Conservation (phyloP, 2,888 invertebrate species). For the Xylophagus ater region DNA sequence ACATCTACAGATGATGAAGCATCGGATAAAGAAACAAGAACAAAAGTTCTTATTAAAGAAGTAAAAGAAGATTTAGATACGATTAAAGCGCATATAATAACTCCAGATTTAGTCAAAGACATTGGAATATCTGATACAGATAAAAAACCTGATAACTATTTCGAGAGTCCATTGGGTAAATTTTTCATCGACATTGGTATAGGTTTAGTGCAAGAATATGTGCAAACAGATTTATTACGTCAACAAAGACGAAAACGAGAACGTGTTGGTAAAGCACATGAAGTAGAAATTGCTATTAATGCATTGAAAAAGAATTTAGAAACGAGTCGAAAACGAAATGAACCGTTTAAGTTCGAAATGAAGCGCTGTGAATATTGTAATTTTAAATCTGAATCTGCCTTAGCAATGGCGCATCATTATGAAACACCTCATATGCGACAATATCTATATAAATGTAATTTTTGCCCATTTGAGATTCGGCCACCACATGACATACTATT, state of each 20-base stretch:
- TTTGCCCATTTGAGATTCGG: constrained; percentile 68
- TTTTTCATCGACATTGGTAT: constrained; percentile 87
- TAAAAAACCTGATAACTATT: constrained; percentile 47
- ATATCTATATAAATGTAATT: constrained; percentile 74
- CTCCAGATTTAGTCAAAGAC: constrained; percentile 34
- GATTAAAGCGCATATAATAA: constrained; percentile 39
- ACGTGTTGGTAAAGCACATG: constrained; percentile 45
- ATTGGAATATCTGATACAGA: constrained; percentile 22
- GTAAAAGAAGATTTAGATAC: constrained; percentile 45
- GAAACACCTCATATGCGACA: constrained; percentile 88
- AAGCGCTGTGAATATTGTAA: constrained; percentile 81
- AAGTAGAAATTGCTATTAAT: constrained; percentile 58
- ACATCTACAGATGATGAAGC: constrained; percentile 41
- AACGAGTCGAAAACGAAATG: constrained; percentile 75
- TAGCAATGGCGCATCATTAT: constrained; percentile 76
- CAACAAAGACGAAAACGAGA: constrained; percentile 76
- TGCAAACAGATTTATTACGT: constrained; percentile 81
- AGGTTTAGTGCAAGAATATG: constrained; percentile 83
- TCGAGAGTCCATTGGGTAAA: constrained; percentile 77
- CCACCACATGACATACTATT: constrained; percentile 79
- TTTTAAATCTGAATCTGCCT: constrained; percentile 76
- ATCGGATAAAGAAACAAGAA: constrained; percentile 39
- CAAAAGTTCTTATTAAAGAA: constrained; percentile 44
- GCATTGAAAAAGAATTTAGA: constrained; percentile 77
- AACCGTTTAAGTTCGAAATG: constrained; percentile 60